Percentiles rank a stretch among this genome's conserved stretches.
Conservation (phyloP, 2,888 invertebrate genomes). For the Mongoloraphidia duomilia region DNA sequence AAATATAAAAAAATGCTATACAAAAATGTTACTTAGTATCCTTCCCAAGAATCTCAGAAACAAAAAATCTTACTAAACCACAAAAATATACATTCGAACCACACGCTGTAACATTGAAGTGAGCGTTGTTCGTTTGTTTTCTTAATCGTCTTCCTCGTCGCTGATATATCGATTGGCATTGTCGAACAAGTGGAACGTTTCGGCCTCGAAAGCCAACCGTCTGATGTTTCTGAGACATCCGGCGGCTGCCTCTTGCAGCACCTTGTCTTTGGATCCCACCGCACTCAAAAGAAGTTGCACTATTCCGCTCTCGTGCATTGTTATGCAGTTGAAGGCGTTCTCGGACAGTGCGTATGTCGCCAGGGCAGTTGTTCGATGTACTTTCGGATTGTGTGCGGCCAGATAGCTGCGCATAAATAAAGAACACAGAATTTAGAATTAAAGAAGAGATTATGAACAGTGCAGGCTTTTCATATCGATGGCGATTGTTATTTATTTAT, state of each 20-base stretch:
- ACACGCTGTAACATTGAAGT: too few relatives aligned
- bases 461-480: too few relatives aligned
- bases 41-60: too few relatives aligned
- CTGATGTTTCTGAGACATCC: constrained; percentile 87
- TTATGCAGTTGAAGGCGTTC: constrained; percentile 85
- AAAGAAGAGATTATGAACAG: background rate
- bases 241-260: constrained; percentile 84
- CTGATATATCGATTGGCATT: background rate
- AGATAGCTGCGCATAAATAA: constrained; percentile 23
- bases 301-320: constrained; percentile 78
- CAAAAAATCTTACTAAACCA: too few relatives aligned
- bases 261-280: constrained; percentile 73
- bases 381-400: constrained; percentile 52
- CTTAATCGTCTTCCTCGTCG: constrained; percentile 1
- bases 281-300: constrained; percentile 74
- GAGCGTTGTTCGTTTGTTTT: background rate
- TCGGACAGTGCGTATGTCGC: constrained; percentile 81
- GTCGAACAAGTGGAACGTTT: constrained; percentile 37
- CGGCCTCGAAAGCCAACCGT: constrained; percentile 66
- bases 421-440: background rate
- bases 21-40: too few relatives aligned
- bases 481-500: too few relatives aligned
- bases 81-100: too few relatives aligned
- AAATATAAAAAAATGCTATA: too few relatives aligned
- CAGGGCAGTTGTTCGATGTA: constrained; percentile 78